phyloP scores from a whole-genome alignment of 2,113 vertebrate genomes.

The Apaloderma vittatum region DNA sequence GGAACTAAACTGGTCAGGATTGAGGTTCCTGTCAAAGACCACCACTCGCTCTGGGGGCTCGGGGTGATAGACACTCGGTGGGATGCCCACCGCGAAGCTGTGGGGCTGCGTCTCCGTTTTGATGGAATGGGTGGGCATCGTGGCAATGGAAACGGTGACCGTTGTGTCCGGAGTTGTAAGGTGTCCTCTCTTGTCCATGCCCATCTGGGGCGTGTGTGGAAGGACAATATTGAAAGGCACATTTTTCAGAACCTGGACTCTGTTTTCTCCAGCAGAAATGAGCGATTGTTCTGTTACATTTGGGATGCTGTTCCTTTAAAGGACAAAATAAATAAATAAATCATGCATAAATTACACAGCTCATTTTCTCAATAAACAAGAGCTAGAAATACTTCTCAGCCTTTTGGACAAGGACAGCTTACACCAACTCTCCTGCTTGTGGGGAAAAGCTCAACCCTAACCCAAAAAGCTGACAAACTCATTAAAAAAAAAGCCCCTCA shows the following conservation, averaged over 20 bases:
- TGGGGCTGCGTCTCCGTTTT: conserved; percentile 91
- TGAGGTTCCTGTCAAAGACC: conserved; percentile 88
- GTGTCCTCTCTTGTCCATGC: conserved; percentile 89
- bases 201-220: conserved; percentile 84
- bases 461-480: not conserved
- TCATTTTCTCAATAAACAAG: not conserved
- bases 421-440: not conserved
- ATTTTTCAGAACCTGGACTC: conserved; percentile 93
- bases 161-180: conserved; percentile 93
- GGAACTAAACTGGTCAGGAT: conserved; percentile 88
- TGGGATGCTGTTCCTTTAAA: conserved; percentile 84
- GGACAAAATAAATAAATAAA: not conserved
- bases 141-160: conserved; percentile 92
- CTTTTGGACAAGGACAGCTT: not conserved
- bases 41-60: conserved; percentile 84
- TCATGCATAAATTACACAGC: not conserved
- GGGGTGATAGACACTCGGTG: conserved; percentile 80
- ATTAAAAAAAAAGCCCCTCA: not conserved
- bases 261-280: conserved; percentile 84
- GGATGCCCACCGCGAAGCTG: conserved; percentile 89
- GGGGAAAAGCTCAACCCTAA: not conserved
- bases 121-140: conserved; percentile 90
- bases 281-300: conserved; percentile 82
- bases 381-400: not conserved
- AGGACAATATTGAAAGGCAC: conserved; percentile 93